A percentile compares a stretch with the other conserved stretches of the same genome.
These are phyloP conservation scores for Tachuris rubrigastra DNA, from an alignment of 2,113 vertebrate species.

Conservation along the genomic window DNA sequence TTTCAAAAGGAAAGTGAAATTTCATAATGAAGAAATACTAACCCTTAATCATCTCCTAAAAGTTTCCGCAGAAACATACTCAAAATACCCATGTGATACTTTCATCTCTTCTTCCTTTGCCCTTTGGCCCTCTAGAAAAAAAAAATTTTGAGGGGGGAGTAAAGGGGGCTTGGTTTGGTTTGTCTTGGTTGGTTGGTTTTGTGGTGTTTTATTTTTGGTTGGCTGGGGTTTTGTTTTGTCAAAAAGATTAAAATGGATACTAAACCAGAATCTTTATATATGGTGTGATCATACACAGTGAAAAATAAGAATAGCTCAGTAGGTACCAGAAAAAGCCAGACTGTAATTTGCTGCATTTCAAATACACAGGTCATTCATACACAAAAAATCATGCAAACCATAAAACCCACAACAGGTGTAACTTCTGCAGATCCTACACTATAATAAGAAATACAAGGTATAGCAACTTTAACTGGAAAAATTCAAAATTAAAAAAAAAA, in stretches of 20 bases:
- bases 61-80: neutral
- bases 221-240: too few species aligned
- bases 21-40: neutral
- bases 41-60: neutral
- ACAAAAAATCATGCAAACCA: neutral
- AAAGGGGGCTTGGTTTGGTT: too few species aligned
- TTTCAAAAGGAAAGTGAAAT: neutral
- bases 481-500: neutral
- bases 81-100: neutral
- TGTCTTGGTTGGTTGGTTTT: neutral
- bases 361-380: neutral
- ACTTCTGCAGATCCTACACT: neutral
- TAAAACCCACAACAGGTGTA: neutral
- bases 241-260: neutral
- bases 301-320: neutral
- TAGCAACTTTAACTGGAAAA: neutral
- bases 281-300: neutral
- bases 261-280: neutral
- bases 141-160: neutral
- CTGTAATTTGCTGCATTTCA: neutral
- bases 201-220: neutral
- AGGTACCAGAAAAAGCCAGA: neutral
- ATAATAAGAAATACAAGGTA: neutral
- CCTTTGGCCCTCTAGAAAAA: neutral
- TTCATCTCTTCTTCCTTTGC: neutral